Percentiles rank a stretch among this genome's conserved stretches.
phyloP scores from a whole-genome alignment of 2,888 invertebrate genomes.

The Eupithecia subfuscata region DNA sequence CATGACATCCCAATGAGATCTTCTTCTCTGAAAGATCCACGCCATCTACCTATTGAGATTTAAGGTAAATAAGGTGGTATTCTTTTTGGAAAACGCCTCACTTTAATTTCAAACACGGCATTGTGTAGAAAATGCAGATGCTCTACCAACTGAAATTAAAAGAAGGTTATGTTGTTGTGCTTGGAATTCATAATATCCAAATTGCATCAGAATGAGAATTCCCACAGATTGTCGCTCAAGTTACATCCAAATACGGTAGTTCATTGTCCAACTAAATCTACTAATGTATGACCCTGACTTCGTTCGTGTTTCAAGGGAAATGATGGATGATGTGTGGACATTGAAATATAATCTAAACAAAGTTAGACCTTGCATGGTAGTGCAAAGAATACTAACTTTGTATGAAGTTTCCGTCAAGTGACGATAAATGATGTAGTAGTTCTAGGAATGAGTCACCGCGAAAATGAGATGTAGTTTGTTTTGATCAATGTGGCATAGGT shows the following conservation, averaged over 20 bases:
- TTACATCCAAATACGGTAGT: constrained; percentile 31
- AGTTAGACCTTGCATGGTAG: constrained; percentile 6
- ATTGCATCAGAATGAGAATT: constrained; percentile 9
- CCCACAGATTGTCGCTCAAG: constrained; percentile 27
- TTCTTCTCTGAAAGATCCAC: no score
- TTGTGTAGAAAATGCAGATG: no score
- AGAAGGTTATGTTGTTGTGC: constrained; percentile 9
- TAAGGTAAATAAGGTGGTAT: no score
- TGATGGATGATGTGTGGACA: constrained; percentile 30
- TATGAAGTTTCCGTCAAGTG: constrained; percentile 30
- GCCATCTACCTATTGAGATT: no score
- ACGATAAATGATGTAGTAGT: constrained; percentile 5
- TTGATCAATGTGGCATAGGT: no score
- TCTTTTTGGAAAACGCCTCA: no score
- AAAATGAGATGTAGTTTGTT: no score
- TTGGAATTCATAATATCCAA: constrained; percentile 8
- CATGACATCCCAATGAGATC: no score
- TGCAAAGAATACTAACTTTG: neutral
- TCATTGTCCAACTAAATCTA: constrained; percentile 19
- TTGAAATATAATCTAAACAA: constrained; percentile 21
- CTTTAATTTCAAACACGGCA: no score
- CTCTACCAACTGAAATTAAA: neutral
- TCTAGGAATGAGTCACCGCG: neutral
- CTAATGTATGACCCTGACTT: constrained; percentile 32
- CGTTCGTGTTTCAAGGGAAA: constrained; percentile 21